Evolutionary conservation across 1,140 invertebrate genomes (phyloP).

Genomic region (Cydia pomonella): DNA sequence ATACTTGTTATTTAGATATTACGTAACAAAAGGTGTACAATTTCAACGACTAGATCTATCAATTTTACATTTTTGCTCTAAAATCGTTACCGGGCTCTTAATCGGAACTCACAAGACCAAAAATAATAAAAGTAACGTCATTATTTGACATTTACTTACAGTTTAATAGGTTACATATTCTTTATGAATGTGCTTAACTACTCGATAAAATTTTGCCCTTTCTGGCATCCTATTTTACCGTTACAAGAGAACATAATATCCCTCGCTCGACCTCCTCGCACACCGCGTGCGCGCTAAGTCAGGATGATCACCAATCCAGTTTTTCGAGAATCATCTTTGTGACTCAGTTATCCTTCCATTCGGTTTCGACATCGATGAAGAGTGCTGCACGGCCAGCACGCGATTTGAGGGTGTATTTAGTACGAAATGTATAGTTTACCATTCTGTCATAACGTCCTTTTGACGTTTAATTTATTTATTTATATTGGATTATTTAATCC

Average conservation of each 20-base stretch:
- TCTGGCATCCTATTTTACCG: slow-evolving; percentile 15
- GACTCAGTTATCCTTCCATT: slow-evolving; percentile 27
- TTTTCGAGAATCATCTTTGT: slow-evolving; percentile 23
- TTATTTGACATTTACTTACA: too few species aligned
- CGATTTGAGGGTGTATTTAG: background rate
- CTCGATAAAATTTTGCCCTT: background rate
- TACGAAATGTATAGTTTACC: background rate
- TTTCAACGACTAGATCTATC: too few species aligned
- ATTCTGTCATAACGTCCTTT: background rate
- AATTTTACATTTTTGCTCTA: too few species aligned
- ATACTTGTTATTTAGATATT: too few species aligned
- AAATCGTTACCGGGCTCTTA: too few species aligned
- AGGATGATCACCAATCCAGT: slow-evolving; percentile 24
- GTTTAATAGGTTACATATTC: too few species aligned
- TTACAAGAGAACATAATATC: slow-evolving; percentile 1
- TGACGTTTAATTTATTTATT: too few species aligned
- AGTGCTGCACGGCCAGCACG: background rate
- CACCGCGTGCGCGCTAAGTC: background rate
- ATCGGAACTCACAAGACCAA: too few species aligned
- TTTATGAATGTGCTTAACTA: too few species aligned
- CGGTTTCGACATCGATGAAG: background rate
- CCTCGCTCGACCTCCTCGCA: slow-evolving; percentile 24
- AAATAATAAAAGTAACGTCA: too few species aligned
- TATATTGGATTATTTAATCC: too few species aligned
- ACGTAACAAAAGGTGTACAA: too few species aligned